Percentiles rank a stretch among this genome's conserved stretches.
Evolutionary conservation across 2,888 invertebrate genomes (phyloP).

Genomic region (Drosophila gaucha): DNA sequence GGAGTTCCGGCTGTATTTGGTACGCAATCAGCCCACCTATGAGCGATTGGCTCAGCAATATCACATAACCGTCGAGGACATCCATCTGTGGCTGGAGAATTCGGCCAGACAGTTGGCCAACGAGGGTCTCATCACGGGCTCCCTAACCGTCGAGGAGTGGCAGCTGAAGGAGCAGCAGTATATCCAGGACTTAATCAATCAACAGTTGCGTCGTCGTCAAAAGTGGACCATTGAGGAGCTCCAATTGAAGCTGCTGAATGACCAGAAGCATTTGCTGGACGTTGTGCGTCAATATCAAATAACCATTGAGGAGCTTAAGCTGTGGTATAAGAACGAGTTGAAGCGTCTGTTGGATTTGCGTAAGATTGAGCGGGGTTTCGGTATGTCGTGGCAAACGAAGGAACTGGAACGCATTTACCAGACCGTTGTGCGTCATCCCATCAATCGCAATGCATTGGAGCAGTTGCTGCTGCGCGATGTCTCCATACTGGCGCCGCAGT

Average conservation of each 20-base stretch:
- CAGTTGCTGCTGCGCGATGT: constrained; percentile 59
- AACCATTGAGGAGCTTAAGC: constrained; percentile 69
- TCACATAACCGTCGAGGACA: constrained; percentile 74
- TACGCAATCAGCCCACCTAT: constrained; percentile 62
- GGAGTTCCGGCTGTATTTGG: constrained; percentile 77
- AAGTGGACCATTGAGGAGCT: constrained; percentile 82
- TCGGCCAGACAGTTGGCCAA: constrained; percentile 62
- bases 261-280: constrained; percentile 67
- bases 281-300: constrained; percentile 73
- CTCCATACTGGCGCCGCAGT: constrained; percentile 54
- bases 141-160: constrained; percentile 69
- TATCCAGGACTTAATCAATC: constrained; percentile 74
- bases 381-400: constrained; percentile 74
- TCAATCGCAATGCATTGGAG: constrained; percentile 67
- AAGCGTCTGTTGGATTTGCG: constrained; percentile 68
- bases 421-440: constrained; percentile 61
- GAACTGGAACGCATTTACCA: constrained; percentile 78
- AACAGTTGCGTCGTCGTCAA: constrained; percentile 65
- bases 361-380: constrained; percentile 65
- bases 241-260: constrained; percentile 68
- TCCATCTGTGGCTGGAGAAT: constrained; percentile 74
- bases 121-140: constrained; percentile 67
- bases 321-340: constrained; percentile 79
- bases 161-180: constrained; percentile 70
- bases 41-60: constrained; percentile 76